These are phyloP conservation scores for Ditylenchus dipsaci DNA, from an alignment of 1,140 invertebrate genomes.

Conservation along the genomic window DNA sequence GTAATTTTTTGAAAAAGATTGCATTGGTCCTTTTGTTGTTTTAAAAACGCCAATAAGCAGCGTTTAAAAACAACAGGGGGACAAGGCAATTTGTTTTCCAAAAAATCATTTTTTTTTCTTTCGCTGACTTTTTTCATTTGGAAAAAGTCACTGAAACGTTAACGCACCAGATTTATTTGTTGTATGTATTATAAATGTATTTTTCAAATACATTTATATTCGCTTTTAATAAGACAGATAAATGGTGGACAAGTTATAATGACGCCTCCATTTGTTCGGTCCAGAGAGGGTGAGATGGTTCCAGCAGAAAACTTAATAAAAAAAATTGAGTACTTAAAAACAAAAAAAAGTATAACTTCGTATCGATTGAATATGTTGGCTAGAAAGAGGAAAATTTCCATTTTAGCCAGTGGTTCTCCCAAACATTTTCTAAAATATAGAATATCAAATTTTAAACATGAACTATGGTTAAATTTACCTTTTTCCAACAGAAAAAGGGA, in stretches of 20 bases:
- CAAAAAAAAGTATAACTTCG: background rate
- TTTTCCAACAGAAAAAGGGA: conserved; percentile 24
- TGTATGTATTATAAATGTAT: too few species aligned
- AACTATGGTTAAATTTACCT: background rate
- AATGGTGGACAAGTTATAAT: background rate
- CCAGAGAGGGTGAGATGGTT: background rate
- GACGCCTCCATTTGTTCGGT: background rate
- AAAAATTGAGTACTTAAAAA: background rate
- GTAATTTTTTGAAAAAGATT: too few species aligned
- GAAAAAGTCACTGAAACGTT: too few species aligned
- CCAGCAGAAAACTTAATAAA: background rate
- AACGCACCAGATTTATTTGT: too few species aligned
- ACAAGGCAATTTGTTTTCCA: too few species aligned
- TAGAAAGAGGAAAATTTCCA: conserved; percentile 84
- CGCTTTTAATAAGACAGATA: background rate
- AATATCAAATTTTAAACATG: background rate
- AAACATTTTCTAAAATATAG: conserved; percentile 69
- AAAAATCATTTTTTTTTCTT: too few species aligned
- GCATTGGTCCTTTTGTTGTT: too few species aligned
- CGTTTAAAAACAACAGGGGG: too few species aligned
- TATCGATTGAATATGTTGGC: conserved; percentile 74
- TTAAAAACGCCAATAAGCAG: too few species aligned
- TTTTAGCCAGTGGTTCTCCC: conserved; percentile 77
- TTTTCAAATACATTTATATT: background rate
- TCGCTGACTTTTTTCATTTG: too few species aligned